phyloP scores from a whole-genome alignment of 2,797 vertebrate species.

The Cryptoblepharus egeriae region DNA sequence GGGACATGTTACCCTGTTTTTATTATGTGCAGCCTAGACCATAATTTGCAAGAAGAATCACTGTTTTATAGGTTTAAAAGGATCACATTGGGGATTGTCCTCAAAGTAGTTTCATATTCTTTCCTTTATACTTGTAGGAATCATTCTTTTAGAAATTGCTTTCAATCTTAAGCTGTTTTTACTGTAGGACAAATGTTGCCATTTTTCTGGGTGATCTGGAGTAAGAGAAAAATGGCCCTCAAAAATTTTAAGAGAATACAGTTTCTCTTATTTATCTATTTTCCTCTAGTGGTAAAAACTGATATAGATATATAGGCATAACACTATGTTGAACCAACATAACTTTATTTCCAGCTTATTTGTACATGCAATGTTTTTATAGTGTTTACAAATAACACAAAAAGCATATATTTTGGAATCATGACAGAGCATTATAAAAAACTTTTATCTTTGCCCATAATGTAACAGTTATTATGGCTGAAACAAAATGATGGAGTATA shows the following conservation, averaged over 20 bases:
- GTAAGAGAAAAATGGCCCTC: neutral
- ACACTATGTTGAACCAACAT: neutral
- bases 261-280: neutral
- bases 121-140: neutral
- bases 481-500: neutral
- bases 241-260: neutral
- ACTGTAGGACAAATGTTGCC: neutral
- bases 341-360: neutral
- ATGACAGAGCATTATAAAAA: neutral
- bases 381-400: neutral
- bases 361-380: neutral
- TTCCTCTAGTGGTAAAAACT: neutral
- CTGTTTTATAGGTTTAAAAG: too few relatives aligned
- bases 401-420: neutral
- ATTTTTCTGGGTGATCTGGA: neutral
- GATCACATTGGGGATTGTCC: neutral
- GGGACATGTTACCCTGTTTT: too few relatives aligned
- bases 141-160: neutral
- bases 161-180: neutral
- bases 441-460: neutral
- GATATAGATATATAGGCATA: neutral
- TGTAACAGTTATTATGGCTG: neutral
- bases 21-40: too few relatives aligned
- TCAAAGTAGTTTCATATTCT: neutral
- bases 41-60: too few relatives aligned